phyloP scores from a whole-genome alignment of 2,113 vertebrate genomes.

The Clarias magur region DNA sequence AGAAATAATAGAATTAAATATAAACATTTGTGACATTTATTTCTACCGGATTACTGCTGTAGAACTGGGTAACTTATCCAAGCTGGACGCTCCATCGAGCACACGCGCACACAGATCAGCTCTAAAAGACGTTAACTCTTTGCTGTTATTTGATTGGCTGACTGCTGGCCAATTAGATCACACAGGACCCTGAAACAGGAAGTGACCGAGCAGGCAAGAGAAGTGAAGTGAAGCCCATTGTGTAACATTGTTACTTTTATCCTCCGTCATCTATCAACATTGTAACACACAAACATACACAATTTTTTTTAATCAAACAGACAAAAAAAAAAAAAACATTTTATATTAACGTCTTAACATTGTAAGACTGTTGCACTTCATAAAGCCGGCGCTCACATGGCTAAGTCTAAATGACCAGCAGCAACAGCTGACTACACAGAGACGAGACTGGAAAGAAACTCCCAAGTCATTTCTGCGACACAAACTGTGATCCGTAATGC shows the following conservation, averaged over 20 bases:
- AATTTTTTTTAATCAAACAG: too few species aligned
- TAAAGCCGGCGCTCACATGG: too few species aligned
- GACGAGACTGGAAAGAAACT: background rate
- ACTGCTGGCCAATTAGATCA: background rate
- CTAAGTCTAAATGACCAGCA: background rate
- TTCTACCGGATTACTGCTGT: background rate
- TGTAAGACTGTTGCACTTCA: too few species aligned
- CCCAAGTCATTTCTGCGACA: background rate
- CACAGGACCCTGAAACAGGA: background rate
- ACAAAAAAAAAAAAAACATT: too few species aligned
- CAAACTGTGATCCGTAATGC: conserved; percentile 2
- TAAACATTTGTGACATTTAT: background rate
- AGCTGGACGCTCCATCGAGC: background rate
- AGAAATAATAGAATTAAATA: too few species aligned
- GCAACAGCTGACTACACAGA: background rate
- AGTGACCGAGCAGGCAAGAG: background rate
- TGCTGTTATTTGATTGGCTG: background rate
- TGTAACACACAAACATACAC: too few species aligned
- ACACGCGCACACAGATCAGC: background rate
- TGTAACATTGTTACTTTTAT: background rate
- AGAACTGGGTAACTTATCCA: background rate
- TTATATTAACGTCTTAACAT: too few species aligned
- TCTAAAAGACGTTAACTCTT: background rate
- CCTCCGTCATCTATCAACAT: background rate
- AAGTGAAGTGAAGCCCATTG: background rate